Evolutionary conservation across 2,797 vertebrate genomes (phyloP).

Genomic region (Apogon talboti): DNA sequence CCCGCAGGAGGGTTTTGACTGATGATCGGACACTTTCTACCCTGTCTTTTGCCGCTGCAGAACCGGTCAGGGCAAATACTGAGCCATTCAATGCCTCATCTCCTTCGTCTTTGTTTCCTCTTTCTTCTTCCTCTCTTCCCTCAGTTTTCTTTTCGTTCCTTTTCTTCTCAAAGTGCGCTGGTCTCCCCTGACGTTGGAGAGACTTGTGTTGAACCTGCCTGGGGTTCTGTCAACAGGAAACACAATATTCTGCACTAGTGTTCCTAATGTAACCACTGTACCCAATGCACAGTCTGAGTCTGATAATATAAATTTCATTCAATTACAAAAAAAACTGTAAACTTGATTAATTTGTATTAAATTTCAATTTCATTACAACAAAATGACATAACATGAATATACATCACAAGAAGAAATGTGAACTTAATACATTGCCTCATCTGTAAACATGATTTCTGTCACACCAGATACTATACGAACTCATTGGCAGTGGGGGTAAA

Average conservation of each 20-base stretch:
- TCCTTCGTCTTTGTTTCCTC: conserved; percentile 45
- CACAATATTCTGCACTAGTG: conserved; percentile 23
- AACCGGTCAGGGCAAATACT: conserved; percentile 60
- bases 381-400: no score
- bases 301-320: no score
- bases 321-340: no score
- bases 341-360: no score
- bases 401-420: no score
- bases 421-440: no score
- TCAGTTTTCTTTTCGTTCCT: conserved; percentile 32
- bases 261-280: conserved; percentile 36
- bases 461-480: no score
- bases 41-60: conserved; percentile 63
- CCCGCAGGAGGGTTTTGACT: conserved; percentile 69
- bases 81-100: conserved; percentile 64
- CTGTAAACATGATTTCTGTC: no score
- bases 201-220: conserved; percentile 44
- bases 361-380: no score
- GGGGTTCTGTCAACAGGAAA: conserved; percentile 39
- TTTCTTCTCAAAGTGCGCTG: conserved; percentile 43
- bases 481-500: no score
- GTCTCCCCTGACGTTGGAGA: conserved; percentile 62
- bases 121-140: conserved; percentile 40
- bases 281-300: conserved; percentile 12
- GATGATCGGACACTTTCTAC: conserved; percentile 80